Conservation (phyloP, 2,888 invertebrate species). For the Bellardia pandia region DNA sequence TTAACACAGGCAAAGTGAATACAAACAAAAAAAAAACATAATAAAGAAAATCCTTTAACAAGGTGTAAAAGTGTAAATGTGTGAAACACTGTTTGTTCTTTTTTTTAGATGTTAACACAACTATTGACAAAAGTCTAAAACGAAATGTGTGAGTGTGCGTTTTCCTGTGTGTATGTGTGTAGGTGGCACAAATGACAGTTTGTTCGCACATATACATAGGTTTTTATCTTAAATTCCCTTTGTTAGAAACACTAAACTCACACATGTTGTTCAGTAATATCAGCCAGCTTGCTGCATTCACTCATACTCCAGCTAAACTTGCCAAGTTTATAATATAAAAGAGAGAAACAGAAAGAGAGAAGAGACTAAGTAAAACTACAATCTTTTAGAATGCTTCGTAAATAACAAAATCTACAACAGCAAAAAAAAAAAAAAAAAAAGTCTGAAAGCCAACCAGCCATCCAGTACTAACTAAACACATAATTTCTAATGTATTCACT, state of each 20-base stretch:
- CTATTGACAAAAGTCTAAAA: constrained; percentile 45
- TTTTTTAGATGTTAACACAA: neutral
- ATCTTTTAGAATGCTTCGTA: constrained; percentile 43
- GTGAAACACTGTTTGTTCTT: constrained; percentile 40
- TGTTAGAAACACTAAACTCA: constrained; percentile 61
- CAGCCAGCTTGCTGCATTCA: constrained; percentile 38
- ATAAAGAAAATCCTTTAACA: constrained; percentile 50
- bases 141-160: neutral
- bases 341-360: neutral
- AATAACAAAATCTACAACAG: constrained; percentile 45
- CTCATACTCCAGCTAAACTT: constrained; percentile 17
- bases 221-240: constrained; percentile 59
- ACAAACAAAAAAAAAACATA: neutral
- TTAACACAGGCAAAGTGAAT: constrained; percentile 19
- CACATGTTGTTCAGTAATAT: constrained; percentile 29
- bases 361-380: constrained; percentile 18
- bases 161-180: neutral
- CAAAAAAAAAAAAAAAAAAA: neutral
- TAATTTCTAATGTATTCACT: constrained; percentile 68
- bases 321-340: constrained; percentile 22
- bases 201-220: neutral
- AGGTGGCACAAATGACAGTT: constrained; percentile 9
- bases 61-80: constrained; percentile 64
- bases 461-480: constrained; percentile 24
- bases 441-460: neutral